These are phyloP conservation scores for Epinephelus coioides DNA, from an alignment of 2,797 vertebrate species.

Conservation along the genomic window DNA sequence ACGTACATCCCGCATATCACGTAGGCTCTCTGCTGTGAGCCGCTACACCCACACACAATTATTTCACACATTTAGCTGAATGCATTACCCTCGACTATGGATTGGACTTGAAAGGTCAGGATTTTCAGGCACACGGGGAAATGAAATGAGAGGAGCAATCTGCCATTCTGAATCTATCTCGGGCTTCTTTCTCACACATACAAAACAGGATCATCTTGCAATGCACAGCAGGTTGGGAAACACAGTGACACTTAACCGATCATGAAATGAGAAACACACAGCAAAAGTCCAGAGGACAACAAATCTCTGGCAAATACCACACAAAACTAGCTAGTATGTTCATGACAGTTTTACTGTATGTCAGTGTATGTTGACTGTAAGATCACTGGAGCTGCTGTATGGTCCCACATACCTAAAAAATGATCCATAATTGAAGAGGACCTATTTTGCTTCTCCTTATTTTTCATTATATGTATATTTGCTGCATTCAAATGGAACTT, in stretches of 20 bases:
- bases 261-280: neutral
- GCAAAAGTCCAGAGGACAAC: neutral
- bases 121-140: slow-evolving; percentile 18
- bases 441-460: no score
- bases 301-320: neutral
- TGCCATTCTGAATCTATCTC: neutral
- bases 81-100: slow-evolving; percentile 29
- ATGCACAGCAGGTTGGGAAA: slow-evolving; percentile 5
- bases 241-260: neutral
- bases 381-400: neutral
- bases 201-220: slow-evolving; percentile 2
- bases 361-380: neutral
- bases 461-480: no score
- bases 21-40: slow-evolving; percentile 8
- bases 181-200: slow-evolving; percentile 25
- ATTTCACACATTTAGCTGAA: slow-evolving; percentile 34
- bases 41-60: slow-evolving; percentile 28
- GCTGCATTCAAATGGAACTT: no score
- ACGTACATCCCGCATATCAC: neutral
- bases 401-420: neutral
- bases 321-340: neutral
- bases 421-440: neutral
- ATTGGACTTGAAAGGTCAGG: slow-evolving; percentile 45
- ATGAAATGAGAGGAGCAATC: slow-evolving; percentile 15
- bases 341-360: neutral